These are phyloP conservation scores for Muraenolepis orangiensis DNA, from an alignment of 2,797 vertebrate genomes.

Conservation along the genomic window DNA sequence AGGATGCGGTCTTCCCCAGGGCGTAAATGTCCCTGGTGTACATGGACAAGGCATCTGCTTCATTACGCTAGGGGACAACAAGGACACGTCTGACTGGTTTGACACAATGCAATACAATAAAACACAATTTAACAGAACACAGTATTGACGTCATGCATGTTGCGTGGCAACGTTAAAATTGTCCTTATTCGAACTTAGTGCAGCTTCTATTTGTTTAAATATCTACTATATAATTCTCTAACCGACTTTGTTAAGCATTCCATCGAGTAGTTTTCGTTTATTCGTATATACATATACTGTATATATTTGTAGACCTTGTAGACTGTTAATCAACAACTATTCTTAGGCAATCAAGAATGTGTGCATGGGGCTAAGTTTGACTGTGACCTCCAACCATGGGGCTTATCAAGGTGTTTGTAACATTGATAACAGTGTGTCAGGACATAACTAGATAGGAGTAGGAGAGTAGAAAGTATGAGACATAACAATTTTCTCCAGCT, in stretches of 20 bases:
- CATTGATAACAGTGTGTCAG: neutral
- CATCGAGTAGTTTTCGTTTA: too few relatives aligned
- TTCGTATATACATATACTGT: too few relatives aligned
- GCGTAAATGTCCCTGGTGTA: conserved; percentile 76
- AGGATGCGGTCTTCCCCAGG: conserved; percentile 70
- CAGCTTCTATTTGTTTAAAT: neutral
- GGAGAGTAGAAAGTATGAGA: neutral
- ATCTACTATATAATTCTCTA: too few relatives aligned
- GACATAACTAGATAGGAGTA: too few relatives aligned
- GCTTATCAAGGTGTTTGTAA: neutral
- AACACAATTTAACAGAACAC: neutral
- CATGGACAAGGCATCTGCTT: conserved; percentile 84
- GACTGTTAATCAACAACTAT: neutral
- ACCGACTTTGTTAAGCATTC: too few relatives aligned
- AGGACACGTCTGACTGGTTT: neutral
- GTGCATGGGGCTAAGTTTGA: neutral
- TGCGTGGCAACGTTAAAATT: neutral
- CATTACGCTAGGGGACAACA: conserved; percentile 63
- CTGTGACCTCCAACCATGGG: neutral
- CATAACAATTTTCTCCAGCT: neutral
- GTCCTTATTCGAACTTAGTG: neutral
- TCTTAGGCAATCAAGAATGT: neutral
- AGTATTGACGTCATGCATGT: too few relatives aligned
- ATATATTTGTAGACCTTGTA: too few relatives aligned
- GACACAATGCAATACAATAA: neutral